These are phyloP conservation scores for Criorhina ranunculi DNA, from an alignment of 2,888 invertebrate genomes.

Conservation along the genomic window DNA sequence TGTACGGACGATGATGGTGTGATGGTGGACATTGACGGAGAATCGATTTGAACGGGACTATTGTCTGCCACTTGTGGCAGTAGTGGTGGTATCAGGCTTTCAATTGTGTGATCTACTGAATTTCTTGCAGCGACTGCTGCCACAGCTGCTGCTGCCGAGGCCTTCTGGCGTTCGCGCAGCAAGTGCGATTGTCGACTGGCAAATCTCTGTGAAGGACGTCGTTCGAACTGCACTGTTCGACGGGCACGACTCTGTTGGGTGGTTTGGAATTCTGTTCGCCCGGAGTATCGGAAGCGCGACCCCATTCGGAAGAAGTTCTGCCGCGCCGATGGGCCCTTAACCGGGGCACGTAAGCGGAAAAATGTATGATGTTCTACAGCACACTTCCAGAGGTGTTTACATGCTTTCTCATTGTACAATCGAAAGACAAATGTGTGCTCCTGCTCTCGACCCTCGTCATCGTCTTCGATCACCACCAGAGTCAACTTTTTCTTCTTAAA, in stretches of 20 bases:
- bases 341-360: conserved; percentile 95
- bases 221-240: conserved; percentile 97
- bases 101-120: conserved; percentile 80
- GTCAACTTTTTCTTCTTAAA: conserved; percentile 99
- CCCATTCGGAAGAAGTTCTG: conserved; percentile 99
- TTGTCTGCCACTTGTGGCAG: conserved; percentile 76
- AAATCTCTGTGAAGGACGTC: conserved; percentile 98
- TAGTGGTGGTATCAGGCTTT: conserved; percentile 79
- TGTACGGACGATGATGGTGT: conserved; percentile 84
- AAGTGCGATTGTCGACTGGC: conserved; percentile 96
- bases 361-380: conserved; percentile 99
- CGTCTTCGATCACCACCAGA: conserved; percentile 98
- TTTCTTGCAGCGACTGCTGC: conserved; percentile 82
- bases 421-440: conserved; percentile 99
- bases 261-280: conserved; percentile 99
- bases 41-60: conserved; percentile 69
- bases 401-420: conserved; percentile 97
- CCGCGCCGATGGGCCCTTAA: conserved; percentile 93
- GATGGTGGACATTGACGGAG: conserved; percentile 79
- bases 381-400: conserved; percentile 99
- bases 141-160: conserved; percentile 82
- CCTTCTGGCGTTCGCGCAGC: conserved; percentile 89
- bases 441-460: conserved; percentile 97
- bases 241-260: conserved; percentile 95
- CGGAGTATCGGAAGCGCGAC: conserved; percentile 95